Percentiles rank a stretch among this genome's conserved stretches.
Conservation (phyloP, 2,888 invertebrate genomes). For the Plebejus anna region DNA sequence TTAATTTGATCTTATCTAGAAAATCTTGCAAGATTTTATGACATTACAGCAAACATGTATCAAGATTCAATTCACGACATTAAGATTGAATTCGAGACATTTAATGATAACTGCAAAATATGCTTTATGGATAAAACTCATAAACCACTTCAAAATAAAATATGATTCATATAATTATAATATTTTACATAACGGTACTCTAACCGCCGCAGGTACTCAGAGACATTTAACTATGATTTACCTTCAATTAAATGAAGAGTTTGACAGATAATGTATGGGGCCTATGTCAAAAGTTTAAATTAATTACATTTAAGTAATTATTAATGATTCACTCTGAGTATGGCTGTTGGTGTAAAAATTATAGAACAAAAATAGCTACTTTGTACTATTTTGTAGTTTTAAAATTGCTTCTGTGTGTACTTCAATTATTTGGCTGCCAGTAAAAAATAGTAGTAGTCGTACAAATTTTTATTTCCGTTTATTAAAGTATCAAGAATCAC, state of each 20-base stretch:
- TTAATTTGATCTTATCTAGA: constrained; percentile 8
- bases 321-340: no score
- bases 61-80: not conserved
- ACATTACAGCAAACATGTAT: not conserved
- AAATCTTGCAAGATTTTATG: not conserved
- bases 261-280: no score
- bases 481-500: not conserved
- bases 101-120: not conserved
- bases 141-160: not conserved
- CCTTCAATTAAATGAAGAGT: no score
- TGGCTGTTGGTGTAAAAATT: no score
- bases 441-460: not conserved
- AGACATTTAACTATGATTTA: no score
- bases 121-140: not conserved
- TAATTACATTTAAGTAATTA: no score
- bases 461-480: not conserved
- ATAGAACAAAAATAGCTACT: no score
- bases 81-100: not conserved
- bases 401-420: not conserved
- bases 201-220: no score
- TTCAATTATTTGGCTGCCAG: not conserved
- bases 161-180: no score
- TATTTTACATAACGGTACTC: no score
- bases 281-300: no score
- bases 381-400: not conserved